Percentiles rank a stretch among this genome's conserved stretches.
These are phyloP conservation scores for Orthochromis malagaraziensis DNA, from an alignment of 2,113 vertebrate genomes.

Conservation along the genomic window DNA sequence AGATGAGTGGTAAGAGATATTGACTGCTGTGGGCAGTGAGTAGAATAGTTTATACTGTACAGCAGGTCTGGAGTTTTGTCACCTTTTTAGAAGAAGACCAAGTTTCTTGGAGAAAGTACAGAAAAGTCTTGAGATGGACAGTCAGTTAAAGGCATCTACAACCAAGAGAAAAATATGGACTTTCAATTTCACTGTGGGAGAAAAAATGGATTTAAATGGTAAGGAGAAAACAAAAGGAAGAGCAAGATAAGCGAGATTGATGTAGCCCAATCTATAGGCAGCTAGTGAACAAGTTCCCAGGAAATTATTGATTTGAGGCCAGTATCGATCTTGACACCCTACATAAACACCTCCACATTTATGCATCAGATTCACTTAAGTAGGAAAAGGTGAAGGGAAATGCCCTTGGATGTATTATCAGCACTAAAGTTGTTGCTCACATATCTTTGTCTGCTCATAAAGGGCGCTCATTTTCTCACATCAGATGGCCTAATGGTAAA, in stretches of 20 bases:
- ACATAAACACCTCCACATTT: slow-evolving; percentile 48
- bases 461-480: not conserved
- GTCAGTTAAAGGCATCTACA: not conserved
- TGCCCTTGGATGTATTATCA: slow-evolving; percentile 3
- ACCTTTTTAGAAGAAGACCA: not conserved
- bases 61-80: not conserved
- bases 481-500: not conserved
- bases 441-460: not conserved
- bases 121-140: not conserved
- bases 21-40: not conserved
- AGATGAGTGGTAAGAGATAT: not conserved
- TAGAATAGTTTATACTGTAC: not conserved
- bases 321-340: slow-evolving; percentile 45
- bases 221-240: not conserved
- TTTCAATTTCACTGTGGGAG: not conserved
- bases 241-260: slow-evolving; percentile 20
- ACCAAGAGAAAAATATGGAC: not conserved
- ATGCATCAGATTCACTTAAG: slow-evolving; percentile 40
- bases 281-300: slow-evolving; percentile 26
- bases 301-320: slow-evolving; percentile 47
- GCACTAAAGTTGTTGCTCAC: not conserved
- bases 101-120: not conserved
- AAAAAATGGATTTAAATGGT: slow-evolving; percentile 7
- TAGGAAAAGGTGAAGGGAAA: not conserved
- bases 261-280: slow-evolving; percentile 35